These are phyloP conservation scores for Lepisosteus osseus DNA, from an alignment of 2,113 vertebrate genomes.

Conservation along the genomic window DNA sequence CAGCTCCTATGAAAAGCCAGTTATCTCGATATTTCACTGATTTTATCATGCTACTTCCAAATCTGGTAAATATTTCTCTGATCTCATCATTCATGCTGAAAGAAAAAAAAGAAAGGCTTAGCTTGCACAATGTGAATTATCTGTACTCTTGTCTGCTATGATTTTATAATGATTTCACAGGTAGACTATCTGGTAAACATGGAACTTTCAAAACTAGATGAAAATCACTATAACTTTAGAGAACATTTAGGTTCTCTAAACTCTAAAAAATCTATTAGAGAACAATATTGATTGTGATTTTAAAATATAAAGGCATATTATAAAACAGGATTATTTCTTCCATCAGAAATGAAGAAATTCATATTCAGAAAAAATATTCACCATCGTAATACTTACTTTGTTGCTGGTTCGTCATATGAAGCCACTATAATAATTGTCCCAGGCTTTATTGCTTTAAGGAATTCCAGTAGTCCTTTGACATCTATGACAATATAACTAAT, in stretches of 20 bases:
- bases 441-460: slow-evolving; percentile 57
- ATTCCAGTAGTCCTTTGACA: slow-evolving; percentile 43
- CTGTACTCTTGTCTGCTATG: not conserved
- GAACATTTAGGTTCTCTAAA: too few species aligned
- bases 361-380: too few species aligned
- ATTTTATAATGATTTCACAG: not conserved
- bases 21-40: slow-evolving; percentile 71
- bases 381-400: slow-evolving; percentile 66
- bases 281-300: too few species aligned
- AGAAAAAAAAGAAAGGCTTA: not conserved
- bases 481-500: slow-evolving; percentile 40
- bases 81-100: slow-evolving; percentile 73
- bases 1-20: slow-evolving; percentile 83
- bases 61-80: slow-evolving; percentile 46
- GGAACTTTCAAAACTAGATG: too few species aligned
- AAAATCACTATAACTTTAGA: too few species aligned
- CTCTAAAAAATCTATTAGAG: too few species aligned
- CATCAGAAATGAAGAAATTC: too few species aligned
- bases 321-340: too few species aligned
- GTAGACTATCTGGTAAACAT: too few species aligned
- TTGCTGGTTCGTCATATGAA: slow-evolving; percentile 73
- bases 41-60: slow-evolving; percentile 71
- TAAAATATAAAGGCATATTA: too few species aligned
- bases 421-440: slow-evolving; percentile 69
- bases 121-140: not conserved